Conservation (phyloP, 2,113 vertebrate genomes). For the Apodemus sylvaticus region DNA sequence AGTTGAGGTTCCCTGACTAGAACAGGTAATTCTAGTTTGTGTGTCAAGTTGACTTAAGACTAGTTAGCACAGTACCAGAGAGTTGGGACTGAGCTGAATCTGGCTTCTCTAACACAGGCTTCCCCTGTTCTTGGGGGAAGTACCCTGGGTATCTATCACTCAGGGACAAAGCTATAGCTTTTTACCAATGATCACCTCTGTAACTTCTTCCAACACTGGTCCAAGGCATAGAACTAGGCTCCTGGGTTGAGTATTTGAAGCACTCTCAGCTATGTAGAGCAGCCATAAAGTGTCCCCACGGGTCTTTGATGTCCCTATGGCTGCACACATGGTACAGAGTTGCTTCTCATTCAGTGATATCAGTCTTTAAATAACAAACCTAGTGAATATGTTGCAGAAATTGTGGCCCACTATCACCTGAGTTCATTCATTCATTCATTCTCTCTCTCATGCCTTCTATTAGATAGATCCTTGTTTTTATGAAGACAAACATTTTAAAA, state of each 20-base stretch:
- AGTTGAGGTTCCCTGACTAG: neutral
- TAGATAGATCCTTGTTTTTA: neutral
- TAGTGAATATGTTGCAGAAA: neutral
- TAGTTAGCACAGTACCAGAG: neutral
- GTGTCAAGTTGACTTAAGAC: neutral
- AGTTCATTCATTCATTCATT: neutral
- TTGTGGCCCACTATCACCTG: neutral
- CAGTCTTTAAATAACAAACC: neutral
- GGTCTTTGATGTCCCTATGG: neutral
- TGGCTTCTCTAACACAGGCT: neutral
- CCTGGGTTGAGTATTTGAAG: neutral
- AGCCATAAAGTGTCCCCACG: neutral
- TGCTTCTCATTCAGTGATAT: neutral
- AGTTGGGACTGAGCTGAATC: neutral
- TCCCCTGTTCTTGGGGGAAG: neutral
- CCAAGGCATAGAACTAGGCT: neutral
- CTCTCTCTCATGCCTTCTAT: neutral
- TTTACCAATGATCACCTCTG: neutral
- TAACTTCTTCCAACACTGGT: neutral
- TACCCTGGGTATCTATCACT: neutral
- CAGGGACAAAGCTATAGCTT: neutral
- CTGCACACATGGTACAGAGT: neutral
- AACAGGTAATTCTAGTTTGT: neutral
- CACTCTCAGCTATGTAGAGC: neutral
- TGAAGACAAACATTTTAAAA: slow-evolving; percentile 39